Base-by-base conservation (phyloP, 2,888 invertebrate species). In the Slavum lentiscoides region DNA sequence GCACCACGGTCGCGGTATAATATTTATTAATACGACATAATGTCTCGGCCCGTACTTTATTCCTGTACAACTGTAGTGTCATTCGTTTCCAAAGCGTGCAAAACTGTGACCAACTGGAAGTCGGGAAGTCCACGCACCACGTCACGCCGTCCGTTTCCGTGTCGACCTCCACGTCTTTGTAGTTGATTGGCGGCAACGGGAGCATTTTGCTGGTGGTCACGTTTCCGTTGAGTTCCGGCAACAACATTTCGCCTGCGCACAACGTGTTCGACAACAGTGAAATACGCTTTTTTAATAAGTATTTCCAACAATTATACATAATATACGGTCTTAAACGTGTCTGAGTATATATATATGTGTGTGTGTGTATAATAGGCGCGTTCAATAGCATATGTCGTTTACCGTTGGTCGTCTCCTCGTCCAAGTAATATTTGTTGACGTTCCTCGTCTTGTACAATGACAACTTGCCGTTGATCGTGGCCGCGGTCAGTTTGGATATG, bases 391-490 rank as follows among this genome's bases (percentile, higher is more conserved):
- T 37, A 17, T 8, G 30, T 7, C 17, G 5, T 62, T 69, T 30
- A 72, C 68, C 49, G 21, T 80, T 68, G 30, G 59, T 69, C 49
- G 68, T 66, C 83, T 83, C 68, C 77, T 75, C 4, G 74, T 76
- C 17, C 62, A 53, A 58, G 21, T 83, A 59, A 85, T 86, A 82
- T 85, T 87, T 3, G 85, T 83, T 43, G 49, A 15, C 84, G 80
- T 43, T 84, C 84, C 2, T 86, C 85, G 2, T 66, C 13, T 87
- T 85, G 0, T 87, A 86, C 85, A 88, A 88, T 83, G 85, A 87
- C 15, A 87, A 21, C 84, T 90, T 89, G 0, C 92, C 92, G 84
- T 92, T 92, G 83, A 89, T 87, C 15, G 90, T 89, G 69, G 89
- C 87, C 83, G 89, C 87, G 67, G 89, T 87, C 59, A 92, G 85